Percentiles rank a stretch among this genome's conserved stretches.
Conservation (phyloP, 2,888 invertebrate genomes). For the Carpatolechia fugitivella region DNA sequence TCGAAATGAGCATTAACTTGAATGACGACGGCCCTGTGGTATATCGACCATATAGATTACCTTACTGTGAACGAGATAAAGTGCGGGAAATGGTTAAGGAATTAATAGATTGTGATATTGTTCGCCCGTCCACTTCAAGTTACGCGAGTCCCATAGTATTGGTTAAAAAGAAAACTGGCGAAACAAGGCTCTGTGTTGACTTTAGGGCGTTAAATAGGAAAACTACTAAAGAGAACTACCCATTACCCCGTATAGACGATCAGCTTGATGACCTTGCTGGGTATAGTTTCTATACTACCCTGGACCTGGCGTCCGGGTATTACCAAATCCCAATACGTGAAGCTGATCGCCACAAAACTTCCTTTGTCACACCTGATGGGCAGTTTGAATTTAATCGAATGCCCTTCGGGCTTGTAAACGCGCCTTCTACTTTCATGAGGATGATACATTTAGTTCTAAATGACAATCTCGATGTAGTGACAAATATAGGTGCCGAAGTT, state of each 20-base stretch:
- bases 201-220: conserved; percentile 31
- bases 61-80: conserved; percentile 18
- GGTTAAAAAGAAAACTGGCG: conserved; percentile 27
- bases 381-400: too few species aligned
- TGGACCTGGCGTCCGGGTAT: too few species aligned
- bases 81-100: conserved; percentile 24
- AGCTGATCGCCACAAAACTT: conserved; percentile 15
- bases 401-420: too few species aligned
- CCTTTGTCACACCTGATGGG: too few species aligned
- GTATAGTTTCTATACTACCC: conserved; percentile 32
- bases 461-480: too few species aligned
- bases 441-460: conserved; percentile 21
- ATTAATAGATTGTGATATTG: conserved; percentile 21
- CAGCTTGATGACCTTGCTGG: conserved; percentile 33
- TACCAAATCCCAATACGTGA: too few species aligned
- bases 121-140: conserved; percentile 24
- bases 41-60: conserved; percentile 26
- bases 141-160: conserved; percentile 27
- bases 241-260: conserved; percentile 25
- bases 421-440: conserved; percentile 33
- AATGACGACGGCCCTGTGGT: conserved; percentile 24
- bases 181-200: conserved; percentile 28
- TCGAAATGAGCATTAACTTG: conserved; percentile 23
- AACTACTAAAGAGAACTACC: conserved; percentile 25
- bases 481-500: too few species aligned